A percentile compares a stretch with the other conserved stretches of the same genome.
phyloP scores from a whole-genome alignment of 2,113 vertebrate species.

The Meles meles region DNA sequence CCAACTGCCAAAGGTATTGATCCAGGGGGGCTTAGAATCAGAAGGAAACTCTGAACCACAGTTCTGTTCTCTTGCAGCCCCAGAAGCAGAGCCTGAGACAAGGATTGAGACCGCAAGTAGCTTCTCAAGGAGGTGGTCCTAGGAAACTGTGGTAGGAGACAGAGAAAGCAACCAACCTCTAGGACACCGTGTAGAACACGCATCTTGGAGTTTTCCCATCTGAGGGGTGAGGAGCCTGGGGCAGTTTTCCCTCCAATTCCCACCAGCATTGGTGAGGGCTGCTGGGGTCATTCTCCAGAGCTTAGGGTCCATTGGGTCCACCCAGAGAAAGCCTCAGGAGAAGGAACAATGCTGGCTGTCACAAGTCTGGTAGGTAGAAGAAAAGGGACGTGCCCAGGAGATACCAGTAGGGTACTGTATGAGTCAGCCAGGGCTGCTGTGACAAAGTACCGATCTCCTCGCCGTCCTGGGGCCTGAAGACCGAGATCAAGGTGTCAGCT shows the following conservation, averaged over 20 bases:
- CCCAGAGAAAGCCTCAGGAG: not conserved
- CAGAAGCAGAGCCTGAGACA: not conserved
- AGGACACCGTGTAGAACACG: rapidly evolving
- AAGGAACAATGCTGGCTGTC: not conserved
- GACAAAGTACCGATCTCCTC: not conserved
- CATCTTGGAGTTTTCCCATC: not conserved
- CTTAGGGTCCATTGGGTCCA: not conserved
- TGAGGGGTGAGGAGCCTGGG: not conserved
- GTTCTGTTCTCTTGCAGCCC: not conserved
- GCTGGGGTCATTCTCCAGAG: not conserved
- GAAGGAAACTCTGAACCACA: not conserved
- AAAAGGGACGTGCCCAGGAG: not conserved
- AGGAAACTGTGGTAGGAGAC: not conserved
- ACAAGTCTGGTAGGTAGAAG: not conserved
- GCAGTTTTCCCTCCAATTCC: not conserved
- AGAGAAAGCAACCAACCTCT: not conserved
- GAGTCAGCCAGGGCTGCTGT: not conserved
- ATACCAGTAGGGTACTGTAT: no score
- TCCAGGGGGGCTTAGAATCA: not conserved
- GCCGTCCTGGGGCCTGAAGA: not conserved
- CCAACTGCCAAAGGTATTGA: not conserved
- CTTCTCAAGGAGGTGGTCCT: not conserved
- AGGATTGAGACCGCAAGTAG: not conserved
- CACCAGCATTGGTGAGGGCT: not conserved
- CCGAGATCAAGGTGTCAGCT: not conserved